A percentile compares a stretch with the other conserved stretches of the same genome.
phyloP scores from a whole-genome alignment of 2,888 invertebrate genomes.

The Tillus elongatus region DNA sequence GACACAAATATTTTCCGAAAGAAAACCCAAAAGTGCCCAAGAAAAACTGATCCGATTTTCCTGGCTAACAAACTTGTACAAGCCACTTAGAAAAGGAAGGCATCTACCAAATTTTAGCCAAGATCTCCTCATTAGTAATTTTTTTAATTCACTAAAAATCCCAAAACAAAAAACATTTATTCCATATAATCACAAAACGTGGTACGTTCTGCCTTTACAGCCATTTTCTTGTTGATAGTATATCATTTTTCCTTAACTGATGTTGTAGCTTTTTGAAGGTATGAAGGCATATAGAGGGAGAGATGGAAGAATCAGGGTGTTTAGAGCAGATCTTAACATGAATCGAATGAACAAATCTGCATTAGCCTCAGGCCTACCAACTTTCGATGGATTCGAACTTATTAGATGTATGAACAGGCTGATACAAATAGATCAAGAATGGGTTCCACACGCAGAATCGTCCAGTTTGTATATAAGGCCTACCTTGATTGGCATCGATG shows the following conservation, averaged over 20 bases:
- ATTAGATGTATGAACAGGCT: slow-evolving; percentile 76
- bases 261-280: slow-evolving; percentile 93
- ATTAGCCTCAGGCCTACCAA: slow-evolving; percentile 73
- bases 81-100: no score
- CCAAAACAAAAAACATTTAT: no score
- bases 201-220: no score
- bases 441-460: slow-evolving; percentile 89
- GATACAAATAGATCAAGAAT: slow-evolving; percentile 88
- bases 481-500: slow-evolving; percentile 93
- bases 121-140: no score
- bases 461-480: slow-evolving; percentile 94
- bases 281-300: slow-evolving; percentile 93
- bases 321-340: slow-evolving; percentile 94
- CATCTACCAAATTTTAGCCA: no score
- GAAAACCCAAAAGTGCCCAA: no score
- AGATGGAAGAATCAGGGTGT: slow-evolving; percentile 86
- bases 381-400: slow-evolving; percentile 79
- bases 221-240: no score
- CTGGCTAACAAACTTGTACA: no score
- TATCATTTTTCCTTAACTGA: slow-evolving; percentile 25
- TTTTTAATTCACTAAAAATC: no score
- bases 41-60: no score
- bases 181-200: no score
- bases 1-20: no score
- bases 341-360: slow-evolving; percentile 84